Base-by-base conservation (phyloP, 2,797 vertebrate genomes). In the Serranus cabrilla region DNA sequence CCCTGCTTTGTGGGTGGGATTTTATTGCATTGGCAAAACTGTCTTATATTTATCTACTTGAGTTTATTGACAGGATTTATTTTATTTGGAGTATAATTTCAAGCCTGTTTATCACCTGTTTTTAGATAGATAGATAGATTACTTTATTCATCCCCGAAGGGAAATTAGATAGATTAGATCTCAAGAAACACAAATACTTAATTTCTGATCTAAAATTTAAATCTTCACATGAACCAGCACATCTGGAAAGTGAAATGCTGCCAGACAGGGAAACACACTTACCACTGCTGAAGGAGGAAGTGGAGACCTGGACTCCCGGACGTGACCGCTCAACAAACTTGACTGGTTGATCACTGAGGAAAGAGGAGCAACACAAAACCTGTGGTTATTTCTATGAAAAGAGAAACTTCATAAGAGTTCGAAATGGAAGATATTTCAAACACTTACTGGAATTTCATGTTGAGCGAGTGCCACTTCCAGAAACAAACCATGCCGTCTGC, bases 401-500 rank as follows among this genome's bases (percentile, higher is more conserved):
- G 0, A 56, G 20, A 7, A 52, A 74, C 25, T 27, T 45, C 1
- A 7, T 18, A 7, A 25, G 12, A 46, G 16, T 8, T 40, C 37
- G 8, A 57, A 54, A 13, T 11, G 11, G 9, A 1, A 21, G 20
- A 58, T 2, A 23, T 43, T 16, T 61, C 0, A 42, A n/a, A 57
- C 27, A 89, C 96, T 93, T 94, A 99, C 98, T 94, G 95, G 87
- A 99, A 99, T 87, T 98, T 99, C 96, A 97, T 96, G 85, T 92
- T 97, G 89, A 96, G 91, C 0, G 95, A 96, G 70, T 98, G 96
- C 98, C 98, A 99, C 88, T 97, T 97, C 98, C 98, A 99, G 93
- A 99, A 99, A 90, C 98, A 99, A 90, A 99, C 97, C 93, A 98
- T 97, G 82, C 98, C 98, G 1, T 99, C 98, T 84, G 98, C 98